Evolutionary conservation across 2,888 invertebrate genomes (phyloP).

Genomic region (Zonitis immaculata): DNA sequence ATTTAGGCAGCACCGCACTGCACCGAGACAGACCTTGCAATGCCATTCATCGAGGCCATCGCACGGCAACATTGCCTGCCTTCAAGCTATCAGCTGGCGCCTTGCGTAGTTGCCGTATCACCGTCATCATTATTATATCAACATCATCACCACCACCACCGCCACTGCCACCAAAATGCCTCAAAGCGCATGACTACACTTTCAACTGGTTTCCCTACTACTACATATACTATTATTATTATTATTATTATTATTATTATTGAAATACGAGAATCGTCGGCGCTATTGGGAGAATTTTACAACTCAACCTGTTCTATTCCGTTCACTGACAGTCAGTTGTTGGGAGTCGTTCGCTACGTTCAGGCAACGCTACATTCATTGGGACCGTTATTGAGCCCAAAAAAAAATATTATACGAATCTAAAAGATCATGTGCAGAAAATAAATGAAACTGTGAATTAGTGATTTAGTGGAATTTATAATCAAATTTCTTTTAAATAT

Average conservation of each 20-base stretch:
- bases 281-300: neutral
- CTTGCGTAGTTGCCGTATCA: conserved; percentile 35
- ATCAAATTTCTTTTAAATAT: no score
- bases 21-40: conserved; percentile 52
- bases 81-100: conserved; percentile 46
- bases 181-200: neutral
- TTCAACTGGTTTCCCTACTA: conserved; percentile 1
- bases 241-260: neutral
- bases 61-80: conserved; percentile 49
- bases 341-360: neutral
- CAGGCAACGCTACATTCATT: no score
- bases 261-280: neutral
- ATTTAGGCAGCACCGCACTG: conserved; percentile 45
- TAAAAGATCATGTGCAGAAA: no score
- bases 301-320: conserved; percentile 18
- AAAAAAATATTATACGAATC: no score
- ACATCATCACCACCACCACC: neutral
- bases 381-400: no score
- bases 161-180: neutral
- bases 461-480: no score
- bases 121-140: no score
- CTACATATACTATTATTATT: neutral
- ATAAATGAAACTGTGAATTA: no score
- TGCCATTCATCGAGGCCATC: conserved; percentile 67
- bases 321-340: neutral